phyloP scores from a whole-genome alignment of 2,888 invertebrate genomes.

The Ophion ellenae region DNA sequence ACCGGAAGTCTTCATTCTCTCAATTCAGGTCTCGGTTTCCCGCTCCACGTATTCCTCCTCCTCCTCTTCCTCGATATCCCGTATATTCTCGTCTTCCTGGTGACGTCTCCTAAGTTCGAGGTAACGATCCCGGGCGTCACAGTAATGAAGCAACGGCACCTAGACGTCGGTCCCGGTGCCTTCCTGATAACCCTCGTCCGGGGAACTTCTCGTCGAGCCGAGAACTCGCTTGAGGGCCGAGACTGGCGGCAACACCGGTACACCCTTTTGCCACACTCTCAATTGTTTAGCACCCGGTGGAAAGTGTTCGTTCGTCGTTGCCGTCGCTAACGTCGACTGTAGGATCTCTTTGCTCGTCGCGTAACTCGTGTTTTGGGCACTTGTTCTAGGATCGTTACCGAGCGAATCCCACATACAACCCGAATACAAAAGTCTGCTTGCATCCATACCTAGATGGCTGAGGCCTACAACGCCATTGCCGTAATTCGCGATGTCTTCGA shows the following conservation, averaged over 20 bases:
- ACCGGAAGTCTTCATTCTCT: constrained; percentile 32
- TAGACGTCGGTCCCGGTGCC: constrained; percentile 97
- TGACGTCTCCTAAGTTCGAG: constrained; percentile 78
- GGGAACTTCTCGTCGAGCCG: constrained; percentile 92
- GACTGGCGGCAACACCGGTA: constrained; percentile 93
- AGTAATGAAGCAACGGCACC: constrained; percentile 83
- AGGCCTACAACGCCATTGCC: constrained; percentile 81
- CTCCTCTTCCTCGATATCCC: constrained; percentile 49
- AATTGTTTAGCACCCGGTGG: constrained; percentile 90
- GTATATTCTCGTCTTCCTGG: constrained; percentile 71
- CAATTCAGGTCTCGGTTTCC: constrained; percentile 38
- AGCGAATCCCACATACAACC: constrained; percentile 91
- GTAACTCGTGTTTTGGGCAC: constrained; percentile 87
- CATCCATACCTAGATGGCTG: constrained; percentile 70
- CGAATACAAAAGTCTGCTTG: constrained; percentile 87
- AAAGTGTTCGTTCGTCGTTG: constrained; percentile 78
- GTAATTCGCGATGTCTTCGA: constrained; percentile 84
- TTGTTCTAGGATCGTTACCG: constrained; percentile 86
- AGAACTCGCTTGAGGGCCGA: constrained; percentile 93
- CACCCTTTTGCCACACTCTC: constrained; percentile 94
- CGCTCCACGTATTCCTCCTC: constrained; percentile 43
- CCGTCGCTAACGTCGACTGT: constrained; percentile 69
- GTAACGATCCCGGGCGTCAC: constrained; percentile 80
- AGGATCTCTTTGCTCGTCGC: constrained; percentile 86
- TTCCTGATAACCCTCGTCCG: constrained; percentile 96